These are phyloP conservation scores for Ahaetulla prasina DNA, from an alignment of 2,113 vertebrate species.

Conservation along the genomic window DNA sequence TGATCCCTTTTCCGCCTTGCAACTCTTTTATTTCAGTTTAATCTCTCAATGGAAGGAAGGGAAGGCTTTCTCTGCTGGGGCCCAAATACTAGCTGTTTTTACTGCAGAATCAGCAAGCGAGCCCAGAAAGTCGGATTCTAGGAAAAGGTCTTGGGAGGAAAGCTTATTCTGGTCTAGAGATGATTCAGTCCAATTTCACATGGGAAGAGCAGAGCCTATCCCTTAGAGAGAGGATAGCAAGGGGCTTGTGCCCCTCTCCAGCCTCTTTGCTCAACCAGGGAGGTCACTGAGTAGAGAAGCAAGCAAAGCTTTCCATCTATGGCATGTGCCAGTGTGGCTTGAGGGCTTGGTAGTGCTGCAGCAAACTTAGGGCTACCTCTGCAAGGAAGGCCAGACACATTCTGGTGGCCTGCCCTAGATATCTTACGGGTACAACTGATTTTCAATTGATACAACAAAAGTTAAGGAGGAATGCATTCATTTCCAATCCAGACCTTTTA, in stretches of 20 bases:
- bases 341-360: not conserved
- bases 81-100: no score
- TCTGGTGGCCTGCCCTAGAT: not conserved
- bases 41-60: no score
- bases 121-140: not conserved
- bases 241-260: not conserved
- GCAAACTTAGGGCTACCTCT: not conserved
- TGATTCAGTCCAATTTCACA: not conserved
- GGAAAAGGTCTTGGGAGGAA: not conserved
- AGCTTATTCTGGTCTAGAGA: not conserved
- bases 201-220: not conserved
- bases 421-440: not conserved
- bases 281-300: not conserved
- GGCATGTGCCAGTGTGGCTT: not conserved
- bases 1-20: not conserved
- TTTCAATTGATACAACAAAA: not conserved
- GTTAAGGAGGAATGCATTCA: no score
- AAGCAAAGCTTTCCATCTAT: not conserved
- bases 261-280: not conserved
- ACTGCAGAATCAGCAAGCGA: no score
- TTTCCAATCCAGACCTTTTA: no score
- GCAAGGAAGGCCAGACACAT: not conserved
- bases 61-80: not conserved
- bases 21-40: not conserved
- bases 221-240: not conserved